These are phyloP conservation scores for Lacerta bilineata DNA, from an alignment of 2,797 vertebrate genomes.

Conservation along the genomic window DNA sequence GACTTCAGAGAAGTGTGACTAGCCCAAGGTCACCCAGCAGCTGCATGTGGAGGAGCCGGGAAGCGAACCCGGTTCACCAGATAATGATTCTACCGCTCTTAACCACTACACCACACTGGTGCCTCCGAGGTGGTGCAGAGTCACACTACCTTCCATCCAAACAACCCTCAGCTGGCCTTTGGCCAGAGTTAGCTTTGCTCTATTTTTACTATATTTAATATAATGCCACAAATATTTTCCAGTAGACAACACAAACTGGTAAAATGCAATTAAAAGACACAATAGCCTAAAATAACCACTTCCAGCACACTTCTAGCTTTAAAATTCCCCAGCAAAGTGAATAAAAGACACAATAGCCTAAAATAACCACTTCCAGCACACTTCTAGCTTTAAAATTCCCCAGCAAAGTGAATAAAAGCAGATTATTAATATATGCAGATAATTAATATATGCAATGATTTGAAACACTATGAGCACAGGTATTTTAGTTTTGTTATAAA, in stretches of 20 bases:
- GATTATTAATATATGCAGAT: neutral
- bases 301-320: neutral
- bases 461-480: no score
- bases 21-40: no score
- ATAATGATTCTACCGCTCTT: rapidly evolving
- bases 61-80: no score
- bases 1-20: no score
- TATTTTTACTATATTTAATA: no score
- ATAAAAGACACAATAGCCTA: neutral
- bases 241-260: neutral
- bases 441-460: neutral
- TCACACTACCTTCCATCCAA: no score
- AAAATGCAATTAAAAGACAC: neutral
- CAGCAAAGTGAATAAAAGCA: neutral
- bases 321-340: neutral
- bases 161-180: no score
- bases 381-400: neutral
- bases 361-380: neutral
- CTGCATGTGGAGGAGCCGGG: no score
- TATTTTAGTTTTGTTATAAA: no score
- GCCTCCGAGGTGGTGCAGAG: no score
- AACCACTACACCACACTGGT: neutral
- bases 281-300: neutral
- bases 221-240: no score
- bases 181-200: no score